Evolutionary conservation across 2,888 invertebrate species (phyloP), one percentile per base, ranked within the genome.

Genomic region (Tromatobia lineatoria): DNA sequence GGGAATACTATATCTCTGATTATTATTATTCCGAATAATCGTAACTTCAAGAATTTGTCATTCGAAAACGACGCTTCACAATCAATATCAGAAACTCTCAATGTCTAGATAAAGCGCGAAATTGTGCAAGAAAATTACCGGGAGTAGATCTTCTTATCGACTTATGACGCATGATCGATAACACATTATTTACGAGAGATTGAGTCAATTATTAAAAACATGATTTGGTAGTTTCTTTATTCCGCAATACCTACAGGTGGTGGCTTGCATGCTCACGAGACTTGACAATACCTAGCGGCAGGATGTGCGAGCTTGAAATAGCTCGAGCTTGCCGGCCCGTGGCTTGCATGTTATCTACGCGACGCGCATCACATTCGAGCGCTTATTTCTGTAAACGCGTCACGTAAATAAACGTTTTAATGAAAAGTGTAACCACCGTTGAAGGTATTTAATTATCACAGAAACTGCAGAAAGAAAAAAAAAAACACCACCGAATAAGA

Each of bases 331-430:
- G 54, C 52, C 6, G 10, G n/a, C n/a, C 13, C 38, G 11, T 10
- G 2, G 10, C 42, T 47, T 13, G n/a, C 13, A 54, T 13, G 25
- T 74, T 52, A 73, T 74, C 61, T 69, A 7, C 15, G 42, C 25
- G 18, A 23, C 13, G 25, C 54, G 45, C 15, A 20, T 71, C 47
- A 66, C n/a, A 50, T 42, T 70, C 20, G 47, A 10, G n/a, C 23
- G 11, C 50, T 70, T 78, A 23, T 70, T 38, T 6, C 18, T 6
- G 59, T 34, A 25, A 1, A 50, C n/a, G 70, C 52, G 61, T 64
- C 70, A 38, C 50, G 64, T 15, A 0, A 7, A 52, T 66, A 54
- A 67, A 66, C n/a, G 25, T 42, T n/a, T 42, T 45, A 64, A 76
- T 42, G 64, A 70, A 29, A 54, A 20, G 20, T 34, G 34, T 34